phyloP scores from a whole-genome alignment of 2,113 vertebrate genomes.

The Burhinus oedicnemus region DNA sequence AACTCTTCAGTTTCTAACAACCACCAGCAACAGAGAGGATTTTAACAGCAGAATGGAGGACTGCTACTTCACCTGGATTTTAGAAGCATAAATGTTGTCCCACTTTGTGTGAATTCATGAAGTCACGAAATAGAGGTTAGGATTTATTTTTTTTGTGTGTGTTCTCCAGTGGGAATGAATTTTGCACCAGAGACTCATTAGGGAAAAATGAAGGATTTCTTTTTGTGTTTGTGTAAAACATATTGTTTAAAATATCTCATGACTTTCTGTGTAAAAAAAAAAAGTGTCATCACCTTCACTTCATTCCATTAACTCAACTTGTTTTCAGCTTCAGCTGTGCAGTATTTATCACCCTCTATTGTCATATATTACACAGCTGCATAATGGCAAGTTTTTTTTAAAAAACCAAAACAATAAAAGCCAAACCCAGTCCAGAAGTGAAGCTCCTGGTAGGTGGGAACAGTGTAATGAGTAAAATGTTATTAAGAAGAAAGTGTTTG shows the following conservation, averaged over 20 bases:
- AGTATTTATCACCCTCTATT: constrained; percentile 49
- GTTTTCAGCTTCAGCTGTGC: constrained; percentile 53
- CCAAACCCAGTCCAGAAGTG: neutral
- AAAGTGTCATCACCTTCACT: constrained; percentile 46
- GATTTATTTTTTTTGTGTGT: neutral
- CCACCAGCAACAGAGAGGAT: neutral
- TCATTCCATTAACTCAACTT: constrained; percentile 32
- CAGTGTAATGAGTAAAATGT: neutral
- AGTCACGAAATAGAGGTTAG: neutral
- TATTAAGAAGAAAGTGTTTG: constrained; percentile 2
- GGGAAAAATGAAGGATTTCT: neutral
- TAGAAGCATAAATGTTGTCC: neutral
- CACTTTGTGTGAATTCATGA: neutral
- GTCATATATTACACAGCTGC: constrained; percentile 49
- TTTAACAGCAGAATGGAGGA: neutral
- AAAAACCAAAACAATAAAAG: neutral
- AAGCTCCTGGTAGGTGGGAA: constrained; percentile 9
- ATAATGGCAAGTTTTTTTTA: neutral
- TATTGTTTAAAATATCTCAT: constrained; percentile 32
- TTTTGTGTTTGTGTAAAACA: neutral
- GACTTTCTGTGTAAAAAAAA: constrained; percentile 10
- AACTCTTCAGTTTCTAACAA: constrained; percentile 32
- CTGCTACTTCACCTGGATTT: neutral
- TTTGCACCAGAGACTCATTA: neutral
- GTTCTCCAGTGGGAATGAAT: neutral